These are phyloP conservation scores for Tupaia chinensis DNA, from an alignment of 2,113 vertebrate species.

Conservation along the genomic window DNA sequence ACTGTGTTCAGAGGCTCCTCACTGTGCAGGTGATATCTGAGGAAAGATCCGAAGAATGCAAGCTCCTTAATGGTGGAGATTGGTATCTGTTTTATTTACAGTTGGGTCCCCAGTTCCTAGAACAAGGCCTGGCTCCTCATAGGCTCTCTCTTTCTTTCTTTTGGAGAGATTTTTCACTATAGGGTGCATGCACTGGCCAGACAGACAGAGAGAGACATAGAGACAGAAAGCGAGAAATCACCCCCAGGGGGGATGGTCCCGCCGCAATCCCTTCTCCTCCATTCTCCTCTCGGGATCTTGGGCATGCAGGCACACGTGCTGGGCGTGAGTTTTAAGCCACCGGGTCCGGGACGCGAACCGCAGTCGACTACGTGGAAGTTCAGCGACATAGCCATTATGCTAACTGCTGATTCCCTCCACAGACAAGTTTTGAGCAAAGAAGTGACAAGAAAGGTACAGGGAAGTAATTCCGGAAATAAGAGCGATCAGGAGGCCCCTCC, in stretches of 20 bases:
- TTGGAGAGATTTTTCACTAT: no score
- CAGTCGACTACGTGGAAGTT: no score
- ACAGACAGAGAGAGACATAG: no score
- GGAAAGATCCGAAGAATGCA: constrained; percentile 20
- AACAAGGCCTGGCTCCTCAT: not conserved
- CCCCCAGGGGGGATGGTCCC: no score
- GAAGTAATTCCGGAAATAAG: not conserved
- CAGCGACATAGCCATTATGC: no score
- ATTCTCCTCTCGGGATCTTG: no score
- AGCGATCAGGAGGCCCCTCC: not conserved
- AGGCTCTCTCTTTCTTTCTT: not conserved
- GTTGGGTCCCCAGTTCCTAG: not conserved
- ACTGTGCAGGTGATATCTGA: not conserved
- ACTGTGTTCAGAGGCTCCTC: not conserved
- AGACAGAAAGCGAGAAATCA: no score
- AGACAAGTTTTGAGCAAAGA: not conserved
- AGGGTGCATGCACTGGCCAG: no score
- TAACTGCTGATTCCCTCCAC: not conserved
- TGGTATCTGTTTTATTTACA: constrained; percentile 23
- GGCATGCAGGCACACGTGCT: no score
- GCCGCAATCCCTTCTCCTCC: no score
- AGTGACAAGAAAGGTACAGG: not conserved
- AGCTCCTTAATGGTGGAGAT: not conserved
- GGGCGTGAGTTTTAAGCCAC: no score
- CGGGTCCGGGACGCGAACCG: no score